These are phyloP conservation scores for Neodiprion fabricii DNA, from an alignment of 1,140 invertebrate species.

Conservation along the genomic window DNA sequence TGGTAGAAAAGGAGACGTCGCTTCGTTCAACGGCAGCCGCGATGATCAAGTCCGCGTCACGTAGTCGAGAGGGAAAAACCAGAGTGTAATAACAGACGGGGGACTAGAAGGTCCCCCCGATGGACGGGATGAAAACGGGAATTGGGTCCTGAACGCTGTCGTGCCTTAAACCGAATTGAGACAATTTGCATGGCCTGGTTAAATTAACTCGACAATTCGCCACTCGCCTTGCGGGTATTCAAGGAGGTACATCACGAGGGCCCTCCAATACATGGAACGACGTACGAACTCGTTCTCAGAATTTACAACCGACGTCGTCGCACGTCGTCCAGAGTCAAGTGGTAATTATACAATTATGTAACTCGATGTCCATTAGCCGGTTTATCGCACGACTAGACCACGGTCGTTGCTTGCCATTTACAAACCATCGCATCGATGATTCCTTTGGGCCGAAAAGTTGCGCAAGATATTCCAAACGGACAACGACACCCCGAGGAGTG, in stretches of 20 bases:
- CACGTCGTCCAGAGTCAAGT: constrained; percentile 32
- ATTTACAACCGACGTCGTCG: constrained; percentile 19
- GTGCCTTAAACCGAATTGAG: constrained; percentile 17
- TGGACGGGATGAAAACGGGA: constrained; percentile 16
- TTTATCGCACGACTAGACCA: constrained; percentile 21
- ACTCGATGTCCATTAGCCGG: constrained; percentile 32
- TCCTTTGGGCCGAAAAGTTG: neutral
- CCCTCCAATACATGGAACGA: neutral
- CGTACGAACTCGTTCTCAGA: constrained; percentile 28
- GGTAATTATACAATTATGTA: constrained; percentile 42
- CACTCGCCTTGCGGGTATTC: neutral
- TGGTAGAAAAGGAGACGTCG: too few relatives aligned
- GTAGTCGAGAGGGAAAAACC: too few relatives aligned
- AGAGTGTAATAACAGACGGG: too few relatives aligned
- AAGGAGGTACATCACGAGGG: neutral
- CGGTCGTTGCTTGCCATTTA: neutral
- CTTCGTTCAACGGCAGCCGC: too few relatives aligned
- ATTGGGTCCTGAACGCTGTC: neutral
- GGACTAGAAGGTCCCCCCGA: constrained; percentile 10
- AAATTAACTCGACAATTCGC: constrained; percentile 34
- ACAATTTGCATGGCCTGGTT: constrained; percentile 27
- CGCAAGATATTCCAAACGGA: neutral
- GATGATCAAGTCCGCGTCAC: too few relatives aligned
- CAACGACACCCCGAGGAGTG: neutral
- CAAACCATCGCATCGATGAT: too few relatives aligned